A percentile compares a stretch with the other conserved stretches of the same genome.
These are phyloP conservation scores for Hirudinaria manillensis DNA, from an alignment of 2,888 invertebrate species.

Conservation along the genomic window DNA sequence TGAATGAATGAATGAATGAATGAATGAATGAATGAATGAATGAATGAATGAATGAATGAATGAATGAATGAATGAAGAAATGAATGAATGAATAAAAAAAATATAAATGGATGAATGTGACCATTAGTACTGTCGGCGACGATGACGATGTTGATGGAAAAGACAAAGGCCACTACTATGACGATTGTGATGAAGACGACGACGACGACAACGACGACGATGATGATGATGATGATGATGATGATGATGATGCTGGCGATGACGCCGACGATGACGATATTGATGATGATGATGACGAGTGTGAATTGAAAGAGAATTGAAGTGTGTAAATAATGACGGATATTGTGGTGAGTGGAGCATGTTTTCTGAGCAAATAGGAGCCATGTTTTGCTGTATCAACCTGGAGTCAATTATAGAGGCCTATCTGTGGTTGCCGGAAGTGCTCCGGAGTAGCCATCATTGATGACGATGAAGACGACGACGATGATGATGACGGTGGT, in stretches of 20 bases:
- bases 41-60: not conserved
- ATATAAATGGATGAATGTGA: not conserved
- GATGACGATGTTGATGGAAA: not conserved
- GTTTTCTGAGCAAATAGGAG: constrained; percentile 10
- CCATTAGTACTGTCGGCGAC: not conserved
- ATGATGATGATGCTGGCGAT: constrained; percentile 19
- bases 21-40: not conserved
- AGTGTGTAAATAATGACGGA: constrained; percentile 5
- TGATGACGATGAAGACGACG: constrained; percentile 17
- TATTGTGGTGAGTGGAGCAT: not conserved
- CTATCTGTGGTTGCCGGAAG: not conserved
- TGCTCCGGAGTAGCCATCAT: not conserved
- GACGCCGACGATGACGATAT: constrained; percentile 21
- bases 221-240: constrained; percentile 29
- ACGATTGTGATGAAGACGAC: constrained; percentile 22
- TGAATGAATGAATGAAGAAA: not conserved
- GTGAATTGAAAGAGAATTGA: constrained; percentile 5
- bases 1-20: not conserved
- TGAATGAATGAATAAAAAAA: not conserved
- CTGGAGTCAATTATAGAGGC: not conserved
- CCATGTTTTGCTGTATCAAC: not conserved
- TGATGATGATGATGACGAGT: constrained; percentile 25
- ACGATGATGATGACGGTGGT: constrained; percentile 16
- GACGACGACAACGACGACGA: constrained; percentile 7
- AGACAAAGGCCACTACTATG: not conserved